A percentile compares a stretch with the other conserved stretches of the same genome.
These are phyloP conservation scores for Scelioninae gen. 1 DNA, from an alignment of 2,888 invertebrate species.

Conservation along the genomic window DNA sequence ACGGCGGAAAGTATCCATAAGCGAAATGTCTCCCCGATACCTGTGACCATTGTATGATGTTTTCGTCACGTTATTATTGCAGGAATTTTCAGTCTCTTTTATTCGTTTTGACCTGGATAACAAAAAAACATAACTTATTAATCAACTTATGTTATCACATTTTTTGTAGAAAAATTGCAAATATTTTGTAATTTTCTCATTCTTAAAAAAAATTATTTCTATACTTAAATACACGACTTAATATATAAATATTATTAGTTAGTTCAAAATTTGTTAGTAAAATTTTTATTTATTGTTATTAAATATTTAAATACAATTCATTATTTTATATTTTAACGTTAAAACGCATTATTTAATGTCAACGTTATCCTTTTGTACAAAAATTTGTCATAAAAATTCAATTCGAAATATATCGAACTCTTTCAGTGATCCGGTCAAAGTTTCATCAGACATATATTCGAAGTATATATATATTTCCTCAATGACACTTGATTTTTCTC, in stretches of 20 bases:
- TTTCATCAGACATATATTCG: conserved; percentile 17
- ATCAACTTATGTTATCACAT: conserved; percentile 2
- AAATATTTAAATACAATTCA: no score
- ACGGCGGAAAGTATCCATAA: conserved; percentile 92
- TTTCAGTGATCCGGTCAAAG: conserved; percentile 12
- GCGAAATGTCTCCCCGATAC: conserved; percentile 88
- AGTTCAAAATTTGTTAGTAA: no score
- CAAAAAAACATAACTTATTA: conserved; percentile 17
- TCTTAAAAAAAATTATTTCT: no score
- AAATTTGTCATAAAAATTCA: background rate
- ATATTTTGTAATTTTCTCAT: no score
- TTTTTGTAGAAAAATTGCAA: no score
- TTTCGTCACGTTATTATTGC: conserved; percentile 57
- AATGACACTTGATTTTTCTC: background rate
- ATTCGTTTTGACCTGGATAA: conserved; percentile 55
- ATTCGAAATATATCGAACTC: background rate
- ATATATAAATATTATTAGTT: no score
- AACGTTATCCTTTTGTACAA: no score
- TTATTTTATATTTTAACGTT: no score
- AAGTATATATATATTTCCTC: conserved; percentile 1
- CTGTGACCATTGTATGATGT: conserved; percentile 84
- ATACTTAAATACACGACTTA: no score
- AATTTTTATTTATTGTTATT: no score
- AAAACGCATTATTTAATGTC: no score
- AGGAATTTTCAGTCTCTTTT: conserved; percentile 57